Base-by-base conservation (phyloP, 2,888 invertebrate species). In the Autographa pulchrina region DNA sequence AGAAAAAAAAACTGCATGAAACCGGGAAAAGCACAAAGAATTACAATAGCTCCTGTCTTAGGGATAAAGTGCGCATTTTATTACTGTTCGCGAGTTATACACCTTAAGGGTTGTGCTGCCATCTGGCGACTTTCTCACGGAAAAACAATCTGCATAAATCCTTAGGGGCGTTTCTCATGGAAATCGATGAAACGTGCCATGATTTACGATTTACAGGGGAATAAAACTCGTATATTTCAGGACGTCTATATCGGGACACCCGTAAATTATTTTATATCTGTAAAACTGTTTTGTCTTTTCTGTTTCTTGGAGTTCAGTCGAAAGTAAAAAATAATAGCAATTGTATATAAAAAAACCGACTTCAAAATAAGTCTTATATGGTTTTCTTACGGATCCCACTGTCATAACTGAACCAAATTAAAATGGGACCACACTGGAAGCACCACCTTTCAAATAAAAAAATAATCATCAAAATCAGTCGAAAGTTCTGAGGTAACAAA, bases 121-220 rank as follows among this genome's bases (percentile, higher is more conserved):
- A 75, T 72, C 58, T 66, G 80, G 65, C 62, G 65, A 64, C n/a
- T 41, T 75, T 83, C 77, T 72, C 81, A 83, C 73, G 74, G 74
- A 77, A 80, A 77, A 73, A 68, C 73, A 73, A 72, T 82, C 60
- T 65, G 31, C 64, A 75, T 75, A 70, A 82, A 77, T 75, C 74
- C 56, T 65, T 59, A 58, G 16, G 64, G 65, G n/a, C 14, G 9
- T 16, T 64, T 60, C 72, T 75, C 80, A 81, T 73, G 66, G 77
- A 63, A 68, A 83, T 83, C 86, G 82, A 85, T 86, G 84, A 80
- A 83, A 79, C 84, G 80, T 75, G 76, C 61, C 74, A 78, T 82
- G 84, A 86, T 85, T 86, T 84, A 86, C 81, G 82, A 84, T 85
- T 25, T 83, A 84, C 80, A 78, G 43, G 16, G 16, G 16, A 43